These are phyloP conservation scores for Craniophora ligustri DNA, from an alignment of 2,888 invertebrate species.

Conservation along the genomic window DNA sequence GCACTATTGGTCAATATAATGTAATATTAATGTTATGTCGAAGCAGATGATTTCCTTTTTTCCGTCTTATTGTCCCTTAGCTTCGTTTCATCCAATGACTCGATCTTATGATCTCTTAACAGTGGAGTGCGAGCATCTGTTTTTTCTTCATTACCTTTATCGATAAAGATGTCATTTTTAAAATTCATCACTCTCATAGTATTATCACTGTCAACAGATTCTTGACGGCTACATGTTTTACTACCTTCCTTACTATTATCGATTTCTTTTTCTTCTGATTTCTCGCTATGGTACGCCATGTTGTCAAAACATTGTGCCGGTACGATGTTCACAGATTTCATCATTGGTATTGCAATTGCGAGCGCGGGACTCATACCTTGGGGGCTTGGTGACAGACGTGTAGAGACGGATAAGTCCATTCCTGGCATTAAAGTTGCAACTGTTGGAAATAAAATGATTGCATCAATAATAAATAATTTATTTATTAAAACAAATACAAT, in stretches of 20 bases:
- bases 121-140: constrained; percentile 82
- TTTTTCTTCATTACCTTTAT: constrained; percentile 74
- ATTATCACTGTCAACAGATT: constrained; percentile 76
- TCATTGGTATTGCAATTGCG: constrained; percentile 89
- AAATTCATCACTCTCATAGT: constrained; percentile 78
- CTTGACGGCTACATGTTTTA: constrained; percentile 73
- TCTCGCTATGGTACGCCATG: constrained; percentile 82
- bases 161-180: constrained; percentile 77
- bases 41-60: constrained; percentile 85
- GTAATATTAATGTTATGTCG: constrained; percentile 73
- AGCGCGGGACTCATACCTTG: constrained; percentile 90
- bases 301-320: constrained; percentile 86
- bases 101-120: constrained; percentile 82
- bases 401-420: constrained; percentile 90
- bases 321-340: constrained; percentile 87
- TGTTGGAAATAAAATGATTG: constrained; percentile 62
- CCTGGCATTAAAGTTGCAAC: constrained; percentile 87
- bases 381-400: constrained; percentile 91
- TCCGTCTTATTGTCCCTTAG: constrained; percentile 81
- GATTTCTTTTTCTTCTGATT: constrained; percentile 64
- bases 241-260: constrained; percentile 63
- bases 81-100: constrained; percentile 84
- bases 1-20: constrained; percentile 73
- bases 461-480: constrained; percentile 15
- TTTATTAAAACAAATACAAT: constrained; percentile 12